Evolutionary conservation across 2,888 invertebrate species (phyloP).

Genomic region (Rhabditophanes sp.): DNA sequence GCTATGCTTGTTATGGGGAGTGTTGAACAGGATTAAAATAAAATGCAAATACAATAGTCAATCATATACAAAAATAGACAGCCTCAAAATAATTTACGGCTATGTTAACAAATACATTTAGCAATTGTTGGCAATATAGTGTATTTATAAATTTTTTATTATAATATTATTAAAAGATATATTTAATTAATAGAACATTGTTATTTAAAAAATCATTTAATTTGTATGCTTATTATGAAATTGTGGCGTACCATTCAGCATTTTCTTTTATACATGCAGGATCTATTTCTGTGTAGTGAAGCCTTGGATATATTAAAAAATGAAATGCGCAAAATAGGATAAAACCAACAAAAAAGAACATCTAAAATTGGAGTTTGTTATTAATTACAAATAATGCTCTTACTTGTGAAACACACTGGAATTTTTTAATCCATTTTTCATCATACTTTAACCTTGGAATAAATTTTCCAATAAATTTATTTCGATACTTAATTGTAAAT

Average conservation of each 20-base stretch:
- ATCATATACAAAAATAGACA: too few relatives aligned
- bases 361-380: slow-evolving; percentile 11
- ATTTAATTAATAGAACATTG: too few relatives aligned
- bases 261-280: slow-evolving; percentile 24
- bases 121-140: too few relatives aligned
- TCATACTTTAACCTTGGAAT: slow-evolving; percentile 17
- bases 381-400: not conserved
- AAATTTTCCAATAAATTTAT: slow-evolving; percentile 3
- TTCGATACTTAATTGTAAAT: slow-evolving; percentile 6
- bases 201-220: not conserved
- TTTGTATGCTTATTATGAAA: slow-evolving; percentile 8
- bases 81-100: too few relatives aligned
- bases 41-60: too few relatives aligned
- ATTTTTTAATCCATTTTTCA: slow-evolving; percentile 22
- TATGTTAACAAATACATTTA: too few relatives aligned
- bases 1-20: too few relatives aligned
- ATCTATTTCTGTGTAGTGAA: slow-evolving; percentile 25
- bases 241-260: slow-evolving; percentile 27
- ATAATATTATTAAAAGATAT: too few relatives aligned
- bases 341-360: slow-evolving; percentile 33
- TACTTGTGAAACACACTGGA: slow-evolving; percentile 34
- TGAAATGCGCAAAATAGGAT: slow-evolving; percentile 31
- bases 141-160: too few relatives aligned
- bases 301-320: slow-evolving; percentile 33
- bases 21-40: too few relatives aligned